Conservation (phyloP, 2,888 invertebrate species). For the Acrobasis suavella region DNA sequence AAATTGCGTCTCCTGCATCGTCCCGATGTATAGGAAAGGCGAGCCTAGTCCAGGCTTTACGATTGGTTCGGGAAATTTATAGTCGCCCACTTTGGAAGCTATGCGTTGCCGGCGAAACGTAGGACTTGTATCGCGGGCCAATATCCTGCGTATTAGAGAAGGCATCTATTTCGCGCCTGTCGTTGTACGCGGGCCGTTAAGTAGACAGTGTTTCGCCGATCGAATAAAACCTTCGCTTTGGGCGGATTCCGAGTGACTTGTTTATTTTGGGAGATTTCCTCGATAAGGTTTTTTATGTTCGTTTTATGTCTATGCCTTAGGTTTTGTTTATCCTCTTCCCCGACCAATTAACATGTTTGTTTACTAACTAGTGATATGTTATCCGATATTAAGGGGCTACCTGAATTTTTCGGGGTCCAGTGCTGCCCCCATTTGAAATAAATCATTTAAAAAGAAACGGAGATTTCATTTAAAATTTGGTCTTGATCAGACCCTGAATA, state of each 20-base stretch:
- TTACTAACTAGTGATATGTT: background rate
- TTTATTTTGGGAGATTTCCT: conserved; percentile 19
- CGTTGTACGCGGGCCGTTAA: conserved; percentile 22
- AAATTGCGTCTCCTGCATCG: no score
- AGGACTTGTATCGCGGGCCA: conserved; percentile 38
- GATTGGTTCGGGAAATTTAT: conserved; percentile 66
- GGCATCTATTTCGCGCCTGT: conserved; percentile 21
- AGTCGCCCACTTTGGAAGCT: conserved; percentile 57
- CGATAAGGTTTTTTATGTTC: conserved; percentile 5
- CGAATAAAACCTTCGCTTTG: conserved; percentile 16
- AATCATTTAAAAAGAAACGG: no score
- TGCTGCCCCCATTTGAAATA: no score
- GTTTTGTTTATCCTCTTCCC: conserved; percentile 15
- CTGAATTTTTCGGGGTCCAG: no score
- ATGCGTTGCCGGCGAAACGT: conserved; percentile 53
- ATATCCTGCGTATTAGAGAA: conserved; percentile 34
- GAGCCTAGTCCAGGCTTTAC: conserved; percentile 47
- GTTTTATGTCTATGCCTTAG: conserved; percentile 14
- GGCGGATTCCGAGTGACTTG: conserved; percentile 21
- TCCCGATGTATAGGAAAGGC: conserved; percentile 13
- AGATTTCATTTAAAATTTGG: no score
- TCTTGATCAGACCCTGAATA: no score
- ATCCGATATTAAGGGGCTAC: no score
- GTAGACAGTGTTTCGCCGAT: conserved; percentile 24
- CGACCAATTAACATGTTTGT: conserved; percentile 7